Conservation (phyloP, 2,888 invertebrate species). For the Drosophila seclusa region DNA sequence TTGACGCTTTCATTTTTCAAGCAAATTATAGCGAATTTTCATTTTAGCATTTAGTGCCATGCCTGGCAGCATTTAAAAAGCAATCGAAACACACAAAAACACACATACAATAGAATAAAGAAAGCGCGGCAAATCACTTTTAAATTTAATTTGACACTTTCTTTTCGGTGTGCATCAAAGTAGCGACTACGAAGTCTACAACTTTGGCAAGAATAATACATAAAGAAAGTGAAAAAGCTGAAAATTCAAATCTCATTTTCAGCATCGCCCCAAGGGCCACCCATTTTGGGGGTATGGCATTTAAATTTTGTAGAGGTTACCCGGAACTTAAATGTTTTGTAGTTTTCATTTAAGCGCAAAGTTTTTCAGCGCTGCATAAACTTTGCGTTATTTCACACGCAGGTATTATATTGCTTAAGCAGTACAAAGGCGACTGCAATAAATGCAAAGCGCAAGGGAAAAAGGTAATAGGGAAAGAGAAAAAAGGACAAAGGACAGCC, state of each 20-base stretch:
- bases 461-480: neutral
- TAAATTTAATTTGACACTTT: conserved; percentile 79
- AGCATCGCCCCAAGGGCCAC: conserved; percentile 36
- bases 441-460: conserved; percentile 12
- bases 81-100: conserved; percentile 38
- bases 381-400: conserved; percentile 79
- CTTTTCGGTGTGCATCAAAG: conserved; percentile 66
- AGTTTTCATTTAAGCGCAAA: conserved; percentile 77
- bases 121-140: conserved; percentile 76
- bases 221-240: conserved; percentile 10
- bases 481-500: conserved; percentile 25
- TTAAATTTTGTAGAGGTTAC: conserved; percentile 63
- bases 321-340: conserved; percentile 73
- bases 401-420: conserved; percentile 74
- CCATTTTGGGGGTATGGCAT: conserved; percentile 52
- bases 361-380: conserved; percentile 73
- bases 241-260: conserved; percentile 68
- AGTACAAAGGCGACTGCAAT: conserved; percentile 72
- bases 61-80: conserved; percentile 63
- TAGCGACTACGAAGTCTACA: conserved; percentile 74
- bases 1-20: conserved; percentile 16
- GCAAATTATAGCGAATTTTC: conserved; percentile 52
- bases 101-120: conserved; percentile 10
- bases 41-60: conserved; percentile 61
- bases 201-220: conserved; percentile 49